These are phyloP conservation scores for Grammomys dolichurus DNA, from an alignment of 2,113 vertebrate genomes.

Conservation along the genomic window DNA sequence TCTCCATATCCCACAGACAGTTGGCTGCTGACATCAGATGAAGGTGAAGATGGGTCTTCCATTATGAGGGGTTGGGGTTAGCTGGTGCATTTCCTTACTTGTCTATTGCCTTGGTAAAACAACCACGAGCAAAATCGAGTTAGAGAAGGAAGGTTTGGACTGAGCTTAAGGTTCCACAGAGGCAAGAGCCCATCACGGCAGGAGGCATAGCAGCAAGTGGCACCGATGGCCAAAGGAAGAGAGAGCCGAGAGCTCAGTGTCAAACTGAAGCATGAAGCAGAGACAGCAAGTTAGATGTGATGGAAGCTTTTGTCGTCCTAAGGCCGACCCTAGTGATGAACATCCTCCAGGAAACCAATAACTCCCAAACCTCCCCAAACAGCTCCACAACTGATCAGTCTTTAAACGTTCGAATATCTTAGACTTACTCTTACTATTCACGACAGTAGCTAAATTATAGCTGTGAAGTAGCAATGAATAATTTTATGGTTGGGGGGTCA, in stretches of 20 bases:
- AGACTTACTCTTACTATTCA: not conserved
- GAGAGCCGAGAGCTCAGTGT: not conserved
- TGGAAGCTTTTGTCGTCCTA: not conserved
- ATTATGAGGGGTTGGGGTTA: rapidly evolving
- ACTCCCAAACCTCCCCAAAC: not conserved
- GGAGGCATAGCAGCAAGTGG: no score
- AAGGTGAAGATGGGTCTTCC: not conserved
- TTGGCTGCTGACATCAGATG: not conserved
- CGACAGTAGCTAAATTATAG: not conserved
- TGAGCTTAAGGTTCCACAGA: no score
- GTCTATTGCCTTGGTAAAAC: not conserved
- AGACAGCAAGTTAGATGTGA: not conserved
- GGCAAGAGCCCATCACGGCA: no score
- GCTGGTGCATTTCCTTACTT: not conserved
- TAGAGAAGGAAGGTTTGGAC: no score
- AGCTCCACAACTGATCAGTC: not conserved
- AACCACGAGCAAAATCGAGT: no score
- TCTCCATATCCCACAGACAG: no score
- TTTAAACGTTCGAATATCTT: not conserved
- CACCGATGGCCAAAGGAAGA: no score
- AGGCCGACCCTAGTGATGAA: not conserved
- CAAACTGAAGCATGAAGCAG: not conserved
- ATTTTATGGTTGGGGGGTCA: not conserved
- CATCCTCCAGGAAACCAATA: not conserved
- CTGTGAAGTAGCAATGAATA: not conserved